Evolutionary conservation across 2,113 vertebrate species (phyloP).

Genomic region (Silurus meridionalis): DNA sequence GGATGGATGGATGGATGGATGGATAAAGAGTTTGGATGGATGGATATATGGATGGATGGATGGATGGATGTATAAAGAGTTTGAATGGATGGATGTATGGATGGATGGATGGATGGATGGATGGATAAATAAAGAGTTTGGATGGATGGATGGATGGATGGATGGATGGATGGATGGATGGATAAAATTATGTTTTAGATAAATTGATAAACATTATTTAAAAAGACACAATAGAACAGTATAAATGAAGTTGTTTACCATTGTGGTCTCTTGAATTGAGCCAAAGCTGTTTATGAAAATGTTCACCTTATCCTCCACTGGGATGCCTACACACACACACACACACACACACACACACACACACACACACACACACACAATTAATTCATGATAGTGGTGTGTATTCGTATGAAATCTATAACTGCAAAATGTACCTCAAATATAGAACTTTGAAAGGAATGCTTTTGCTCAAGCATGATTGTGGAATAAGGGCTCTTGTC

Average conservation of each 20-base stretch:
- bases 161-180: background rate
- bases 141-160: background rate
- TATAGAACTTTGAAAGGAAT: background rate
- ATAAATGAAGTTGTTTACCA: constrained; percentile 76
- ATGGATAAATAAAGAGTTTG: background rate
- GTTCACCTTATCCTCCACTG: constrained; percentile 93
- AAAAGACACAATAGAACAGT: background rate
- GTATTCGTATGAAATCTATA: too few species aligned
- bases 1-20: too few species aligned
- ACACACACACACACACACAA: constrained; percentile 1
- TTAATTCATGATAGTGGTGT: background rate
- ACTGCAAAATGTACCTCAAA: background rate
- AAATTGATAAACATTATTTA: too few species aligned
- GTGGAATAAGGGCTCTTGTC: background rate
- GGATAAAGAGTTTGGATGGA: too few species aligned
- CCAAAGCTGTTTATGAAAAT: constrained; percentile 99
- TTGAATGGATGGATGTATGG: background rate
- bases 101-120: background rate
- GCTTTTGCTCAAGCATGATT: background rate
- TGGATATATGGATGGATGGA: background rate
- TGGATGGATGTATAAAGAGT: background rate
- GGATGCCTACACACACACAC: constrained; percentile 79
- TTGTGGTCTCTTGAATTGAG: constrained; percentile 95
- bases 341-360: constrained; percentile 25
- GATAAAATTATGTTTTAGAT: background rate